Evolutionary conservation across 2,113 vertebrate species (phyloP), one percentile per base, ranked within the genome.

Genomic region (Gila orcuttii): DNA sequence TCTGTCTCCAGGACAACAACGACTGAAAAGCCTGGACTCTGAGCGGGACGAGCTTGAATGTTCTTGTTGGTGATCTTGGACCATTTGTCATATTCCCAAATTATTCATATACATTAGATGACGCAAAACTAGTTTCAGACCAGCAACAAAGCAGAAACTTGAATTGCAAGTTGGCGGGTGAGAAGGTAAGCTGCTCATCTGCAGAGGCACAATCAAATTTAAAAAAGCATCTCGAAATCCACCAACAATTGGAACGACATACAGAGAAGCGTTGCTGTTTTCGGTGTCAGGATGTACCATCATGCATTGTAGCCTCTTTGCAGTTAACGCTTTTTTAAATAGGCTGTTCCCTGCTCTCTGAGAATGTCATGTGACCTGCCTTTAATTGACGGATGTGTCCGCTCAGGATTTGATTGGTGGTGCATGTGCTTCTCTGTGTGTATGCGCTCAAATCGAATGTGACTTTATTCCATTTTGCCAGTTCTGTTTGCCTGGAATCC

Each of bases 391-490:
- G 36, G 59, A 55, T 69, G 52, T 68, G 60, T 78, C 57, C 52
- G 42, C 71, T 87, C 78, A 78, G 85, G 75, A 85, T 74, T 74
- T 80, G 74, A 69, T 80, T n/a, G 39, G 59, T 68, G 52, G 62
- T 87, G 88, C 86, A 87, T 89, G 86, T 75, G 33, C 25, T 15
- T 85, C 71, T 75, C 23, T 31, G 36, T 71, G 81, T 62, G 74
- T 69, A 50, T 21, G 19, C 36, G 17, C 50, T 62, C 73, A 28
- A 79, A 74, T 78, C 23, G 47, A 84, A 78, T 82, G 71, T 86
- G 80, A 42, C 55, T 50, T 85, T 45, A 47, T 69, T 85, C 39
- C 4, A 31, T 28, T 84, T 76, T 39, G 33, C 59, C 77, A 60
- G 50, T 85, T 87, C 52, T 71, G 76, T 52, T 47, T 88, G 59